These are phyloP conservation scores for Acanthurus leucopareius DNA, from an alignment of 2,797 vertebrate genomes.

Conservation along the genomic window DNA sequence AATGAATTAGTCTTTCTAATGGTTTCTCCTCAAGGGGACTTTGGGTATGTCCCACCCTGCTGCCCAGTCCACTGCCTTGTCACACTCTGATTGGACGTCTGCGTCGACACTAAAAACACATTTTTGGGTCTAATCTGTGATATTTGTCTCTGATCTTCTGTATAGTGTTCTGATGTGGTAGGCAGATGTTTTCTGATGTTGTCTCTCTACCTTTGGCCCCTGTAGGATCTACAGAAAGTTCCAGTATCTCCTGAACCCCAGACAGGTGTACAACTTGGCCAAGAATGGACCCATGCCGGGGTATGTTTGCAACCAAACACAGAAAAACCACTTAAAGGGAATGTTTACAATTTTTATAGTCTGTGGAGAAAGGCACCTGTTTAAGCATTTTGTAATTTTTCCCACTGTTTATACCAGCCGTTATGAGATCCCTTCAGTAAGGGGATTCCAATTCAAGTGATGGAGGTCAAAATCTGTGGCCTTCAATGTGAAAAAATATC, in stretches of 20 bases:
- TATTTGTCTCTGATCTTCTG: neutral
- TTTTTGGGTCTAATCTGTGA: neutral
- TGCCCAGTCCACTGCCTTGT: constrained; percentile 59
- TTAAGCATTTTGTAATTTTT: too few species aligned
- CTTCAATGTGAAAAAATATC: too few species aligned
- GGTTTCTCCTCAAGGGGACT: constrained; percentile 80
- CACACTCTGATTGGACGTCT: constrained; percentile 42
- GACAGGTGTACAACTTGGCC: constrained; percentile 95
- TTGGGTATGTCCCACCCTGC: constrained; percentile 66
- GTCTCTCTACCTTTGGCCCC: neutral
- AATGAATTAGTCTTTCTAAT: constrained; percentile 90
- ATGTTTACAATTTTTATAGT: neutral
- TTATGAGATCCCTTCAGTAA: too few species aligned
- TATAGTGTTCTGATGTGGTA: neutral
- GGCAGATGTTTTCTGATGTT: neutral
- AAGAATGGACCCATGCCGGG: constrained; percentile 94
- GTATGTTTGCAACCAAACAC: constrained; percentile 78
- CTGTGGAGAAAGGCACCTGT: neutral
- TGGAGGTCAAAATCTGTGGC: too few species aligned
- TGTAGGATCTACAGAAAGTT: constrained; percentile 95
- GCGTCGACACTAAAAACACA: neutral
- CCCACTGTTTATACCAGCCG: too few species aligned
- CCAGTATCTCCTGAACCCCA: constrained; percentile 95
- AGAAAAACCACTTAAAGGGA: neutral
- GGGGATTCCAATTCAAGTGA: too few species aligned